Evolutionary conservation across 1,140 invertebrate species (phyloP), one percentile per base, ranked within the genome.

Genomic region (Polypedilum vanderplanki): DNA sequence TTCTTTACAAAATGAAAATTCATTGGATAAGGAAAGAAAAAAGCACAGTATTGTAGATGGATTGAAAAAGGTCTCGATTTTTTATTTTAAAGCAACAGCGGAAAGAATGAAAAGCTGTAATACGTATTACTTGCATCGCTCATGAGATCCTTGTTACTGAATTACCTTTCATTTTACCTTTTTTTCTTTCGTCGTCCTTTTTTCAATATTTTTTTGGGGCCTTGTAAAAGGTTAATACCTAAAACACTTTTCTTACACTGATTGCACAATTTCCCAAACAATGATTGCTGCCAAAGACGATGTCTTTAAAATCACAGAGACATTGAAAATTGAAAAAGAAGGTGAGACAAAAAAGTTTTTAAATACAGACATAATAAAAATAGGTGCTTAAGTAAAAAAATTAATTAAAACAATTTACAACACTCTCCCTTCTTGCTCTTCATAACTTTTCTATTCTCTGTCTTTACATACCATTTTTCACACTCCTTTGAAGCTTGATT

Each of bases 361-460:
- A 57, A 57, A 57, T 57, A 12, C 46, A 57, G 46, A 57, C 46
- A 57, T 46, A 46, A 46, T 46, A 46, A 15, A 10, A 46, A n/a
- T n/a, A 46, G 41, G 41, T 57, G 12, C 46, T 46, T 57, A 57
- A 57, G 46, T 57, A n/a, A 57, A 57, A n/a, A 33, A 57, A 57
- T 57, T 57, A 57, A 57, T 57, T 57, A 57, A 57, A 57, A 57
- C 46, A 57, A 57, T 57, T 57, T 57, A 57, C 46, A 57, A 57
- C 8, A 15, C 10, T n/a, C 12, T 57, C 5, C 24, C 24, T 33
- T 33, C 24, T 33, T 33, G 24, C 5, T 57, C n/a, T 57, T 57
- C 46, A 57, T 57, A 15, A n/a, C n/a, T 15, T 57, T 57, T 57
- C n/a, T n/a, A n/a, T n/a, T 15, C 46, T 57, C 41, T 12, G 41